These are phyloP conservation scores for Bujurquina vittata DNA, from an alignment of 2,113 vertebrate genomes.

Conservation along the genomic window DNA sequence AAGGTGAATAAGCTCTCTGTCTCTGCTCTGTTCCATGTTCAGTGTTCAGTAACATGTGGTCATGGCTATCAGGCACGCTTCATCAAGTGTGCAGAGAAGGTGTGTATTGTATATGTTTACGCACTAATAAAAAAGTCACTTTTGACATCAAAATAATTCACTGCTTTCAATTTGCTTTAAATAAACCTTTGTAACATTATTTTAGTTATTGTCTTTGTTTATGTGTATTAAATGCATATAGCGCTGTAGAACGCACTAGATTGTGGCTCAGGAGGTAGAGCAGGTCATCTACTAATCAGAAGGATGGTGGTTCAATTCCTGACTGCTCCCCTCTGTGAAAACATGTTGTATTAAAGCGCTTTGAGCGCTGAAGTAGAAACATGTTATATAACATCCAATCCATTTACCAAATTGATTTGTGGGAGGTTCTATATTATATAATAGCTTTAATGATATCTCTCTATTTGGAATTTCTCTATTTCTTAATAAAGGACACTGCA, in stretches of 20 bases:
- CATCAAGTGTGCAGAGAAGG: conserved; percentile 86
- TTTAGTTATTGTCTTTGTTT: background rate
- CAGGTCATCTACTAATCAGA: too few relatives aligned
- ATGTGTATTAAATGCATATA: background rate
- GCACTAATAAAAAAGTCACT: background rate
- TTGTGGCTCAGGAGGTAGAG: background rate
- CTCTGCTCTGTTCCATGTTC: background rate
- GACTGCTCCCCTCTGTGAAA: too few relatives aligned
- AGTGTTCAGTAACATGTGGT: conserved; percentile 88
- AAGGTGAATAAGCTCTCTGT: background rate
- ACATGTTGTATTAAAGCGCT: too few relatives aligned
- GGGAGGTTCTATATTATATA: background rate
- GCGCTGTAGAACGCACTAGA: background rate
- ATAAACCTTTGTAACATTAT: background rate
- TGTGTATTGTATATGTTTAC: conserved; percentile 24
- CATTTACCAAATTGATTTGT: background rate
- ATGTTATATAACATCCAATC: too few relatives aligned
- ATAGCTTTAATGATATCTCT: background rate
- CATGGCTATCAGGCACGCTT: conserved; percentile 83
- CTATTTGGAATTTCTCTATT: background rate
- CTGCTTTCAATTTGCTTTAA: background rate
- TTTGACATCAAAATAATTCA: background rate
- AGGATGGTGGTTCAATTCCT: too few relatives aligned
- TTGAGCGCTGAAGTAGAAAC: too few relatives aligned
- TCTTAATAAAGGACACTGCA: conserved; percentile 66